A percentile compares a stretch with the other conserved stretches of the same genome.
These are phyloP conservation scores for Catamblyrhynchus diadema DNA, from an alignment of 2,797 vertebrate species.

Conservation along the genomic window DNA sequence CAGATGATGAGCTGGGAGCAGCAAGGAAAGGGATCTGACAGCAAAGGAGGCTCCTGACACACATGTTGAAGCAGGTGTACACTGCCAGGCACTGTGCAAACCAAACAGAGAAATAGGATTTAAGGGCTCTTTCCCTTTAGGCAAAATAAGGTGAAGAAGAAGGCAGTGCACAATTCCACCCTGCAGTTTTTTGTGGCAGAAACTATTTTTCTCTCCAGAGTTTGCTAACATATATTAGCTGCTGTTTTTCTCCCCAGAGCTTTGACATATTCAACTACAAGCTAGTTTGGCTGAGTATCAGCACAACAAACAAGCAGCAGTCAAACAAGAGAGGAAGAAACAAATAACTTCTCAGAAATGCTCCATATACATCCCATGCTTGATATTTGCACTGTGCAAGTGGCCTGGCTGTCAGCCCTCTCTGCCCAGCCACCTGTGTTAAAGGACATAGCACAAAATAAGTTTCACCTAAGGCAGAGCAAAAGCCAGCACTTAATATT, in stretches of 20 bases:
- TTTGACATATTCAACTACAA: not conserved
- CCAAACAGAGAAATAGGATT: not conserved
- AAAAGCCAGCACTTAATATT: not conserved
- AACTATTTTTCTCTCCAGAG: not conserved
- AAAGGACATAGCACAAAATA: not conserved
- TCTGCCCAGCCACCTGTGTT: not conserved
- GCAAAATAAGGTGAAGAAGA: not conserved
- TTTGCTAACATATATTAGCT: not conserved
- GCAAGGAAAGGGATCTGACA: not conserved
- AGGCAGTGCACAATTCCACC: not conserved
- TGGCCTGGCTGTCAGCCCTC: not conserved
- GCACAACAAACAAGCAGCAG: not conserved
- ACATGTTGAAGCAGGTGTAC: not conserved
- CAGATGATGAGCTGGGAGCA: not conserved
- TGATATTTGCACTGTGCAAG: not conserved
- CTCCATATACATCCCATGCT: not conserved
- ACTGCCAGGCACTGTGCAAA: not conserved
- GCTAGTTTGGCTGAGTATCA: not conserved
- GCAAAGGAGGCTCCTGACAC: constrained; percentile 1
- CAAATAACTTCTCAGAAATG: not conserved
- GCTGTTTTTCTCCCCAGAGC: constrained; percentile 30
- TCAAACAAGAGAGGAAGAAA: not conserved
- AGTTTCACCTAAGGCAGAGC: not conserved
- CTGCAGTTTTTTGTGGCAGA: not conserved
- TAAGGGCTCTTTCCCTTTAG: constrained; percentile 25